These are phyloP conservation scores for Ophion ellenae DNA, from an alignment of 2,888 invertebrate species.

Conservation along the genomic window DNA sequence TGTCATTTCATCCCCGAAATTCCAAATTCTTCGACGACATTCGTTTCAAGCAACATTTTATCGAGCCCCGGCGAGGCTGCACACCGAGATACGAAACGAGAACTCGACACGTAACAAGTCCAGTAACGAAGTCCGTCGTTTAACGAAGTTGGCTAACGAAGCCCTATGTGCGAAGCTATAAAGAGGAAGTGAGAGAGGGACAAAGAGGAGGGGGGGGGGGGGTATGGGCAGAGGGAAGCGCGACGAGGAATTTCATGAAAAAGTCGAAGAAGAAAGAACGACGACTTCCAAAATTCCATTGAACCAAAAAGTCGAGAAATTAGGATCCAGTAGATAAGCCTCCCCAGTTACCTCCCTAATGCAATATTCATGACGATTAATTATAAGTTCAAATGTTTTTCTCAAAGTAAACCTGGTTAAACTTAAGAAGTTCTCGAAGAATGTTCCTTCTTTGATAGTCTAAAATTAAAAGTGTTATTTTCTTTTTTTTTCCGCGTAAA, in stretches of 20 bases:
- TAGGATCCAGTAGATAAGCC: conserved; percentile 43
- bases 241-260: conserved; percentile 18
- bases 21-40: conserved; percentile 59
- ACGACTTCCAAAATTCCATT: conserved; percentile 41
- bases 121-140: conserved; percentile 61
- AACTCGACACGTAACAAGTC: conserved; percentile 61
- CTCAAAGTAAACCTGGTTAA: neutral
- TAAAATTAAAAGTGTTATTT: neutral
- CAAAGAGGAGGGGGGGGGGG: conserved; percentile 43
- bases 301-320: conserved; percentile 61
- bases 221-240: neutral
- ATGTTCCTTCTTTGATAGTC: conserved; percentile 13
- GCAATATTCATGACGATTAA: conserved; percentile 59
- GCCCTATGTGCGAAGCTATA: conserved; percentile 35
- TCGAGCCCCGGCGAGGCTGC: conserved; percentile 31
- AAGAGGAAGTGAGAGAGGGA: conserved; percentile 30
- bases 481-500: conserved; percentile 1
- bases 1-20: conserved; percentile 25
- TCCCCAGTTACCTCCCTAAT: conserved; percentile 27
- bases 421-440: conserved; percentile 7
- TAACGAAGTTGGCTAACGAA: conserved; percentile 65
- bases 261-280: conserved; percentile 24
- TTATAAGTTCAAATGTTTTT: conserved; percentile 51
- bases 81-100: conserved; percentile 42
- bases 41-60: conserved; percentile 43